Conservation (phyloP, 2,888 invertebrate genomes). For the Acanthosepion lycidas region DNA sequence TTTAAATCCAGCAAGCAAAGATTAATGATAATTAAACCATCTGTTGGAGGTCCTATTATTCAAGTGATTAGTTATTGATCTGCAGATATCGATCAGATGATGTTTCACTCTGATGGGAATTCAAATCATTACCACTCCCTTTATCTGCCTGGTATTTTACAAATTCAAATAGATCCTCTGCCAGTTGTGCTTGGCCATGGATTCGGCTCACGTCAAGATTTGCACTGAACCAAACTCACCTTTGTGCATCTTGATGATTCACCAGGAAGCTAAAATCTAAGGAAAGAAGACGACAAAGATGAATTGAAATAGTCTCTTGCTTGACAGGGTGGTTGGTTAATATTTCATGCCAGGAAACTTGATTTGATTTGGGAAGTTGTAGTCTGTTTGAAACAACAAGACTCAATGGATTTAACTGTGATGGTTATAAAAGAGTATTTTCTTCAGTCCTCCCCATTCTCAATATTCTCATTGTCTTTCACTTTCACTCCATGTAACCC, state of each 20-base stretch:
- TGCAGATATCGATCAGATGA: background rate
- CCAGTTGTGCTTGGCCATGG: background rate
- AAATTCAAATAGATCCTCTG: background rate
- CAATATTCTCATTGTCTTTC: too few species aligned
- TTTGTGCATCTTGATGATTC: background rate
- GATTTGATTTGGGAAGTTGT: background rate
- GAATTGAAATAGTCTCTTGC: background rate
- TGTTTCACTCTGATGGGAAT: background rate
- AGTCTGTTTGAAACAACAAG: background rate
- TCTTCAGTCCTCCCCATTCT: background rate
- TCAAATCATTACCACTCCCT: background rate
- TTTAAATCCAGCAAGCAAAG: conserved; percentile 33
- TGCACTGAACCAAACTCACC: background rate
- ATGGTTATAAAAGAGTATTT: background rate
- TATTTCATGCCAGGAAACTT: background rate
- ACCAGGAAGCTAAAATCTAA: background rate
- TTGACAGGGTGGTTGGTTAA: background rate
- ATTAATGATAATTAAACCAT: conserved; percentile 7
- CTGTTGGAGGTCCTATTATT: background rate
- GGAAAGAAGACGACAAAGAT: background rate
- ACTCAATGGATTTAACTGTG: background rate
- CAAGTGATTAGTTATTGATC: background rate
- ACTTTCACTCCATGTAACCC: too few species aligned
- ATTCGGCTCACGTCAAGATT: background rate
- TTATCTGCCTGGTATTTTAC: background rate